Evolutionary conservation across 2,888 invertebrate species (phyloP), one percentile per base, ranked within the genome.

Genomic region (Lycaena phlaeas): DNA sequence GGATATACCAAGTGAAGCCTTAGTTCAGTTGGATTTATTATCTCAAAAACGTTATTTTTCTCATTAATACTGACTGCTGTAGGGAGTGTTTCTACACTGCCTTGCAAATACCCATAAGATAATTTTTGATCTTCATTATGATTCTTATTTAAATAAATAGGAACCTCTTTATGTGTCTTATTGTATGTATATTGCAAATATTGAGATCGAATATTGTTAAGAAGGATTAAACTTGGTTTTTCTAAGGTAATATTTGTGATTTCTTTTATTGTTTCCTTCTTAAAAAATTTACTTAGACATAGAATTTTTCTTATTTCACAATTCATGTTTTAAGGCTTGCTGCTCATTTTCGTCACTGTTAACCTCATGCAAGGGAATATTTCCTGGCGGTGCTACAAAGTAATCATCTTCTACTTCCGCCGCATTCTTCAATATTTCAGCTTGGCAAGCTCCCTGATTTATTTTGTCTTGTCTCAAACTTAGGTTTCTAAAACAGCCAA

Each of bases 381-480:
- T 94, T 52, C 96, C 95, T 10, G 92, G 92, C 5, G 97, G 97
- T 18, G 94, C 92, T 9, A 96, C 91, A 84, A 95, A 97, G 68
- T 96, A 97, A 55, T 95, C 94, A 67, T 97, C 97, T 61, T 95
- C 94, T 9, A 86, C 87, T 39, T 91, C 51, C 26, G 81, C 59
- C 1, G 96, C 93, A 86, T 95, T 94, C 46, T 76, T 85, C 41
- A 96, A 66, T 45, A 97, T 87, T 39, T 90, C 88, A 15, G 88
- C 81, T 40, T 88, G 87, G 56, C 88, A 88, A 57, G 89, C 88
- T 12, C 90, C 91, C 54, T 92, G 91, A 1, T 86, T 89, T 11
- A 93, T 87, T 51, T 70, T 58, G 65, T 95, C 94, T 43, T 88
- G 78, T 41, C 95, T 85, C 42, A 95, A 75, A 52, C 75, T 70